These are phyloP conservation scores for Ramazzottius varieornatus DNA, from an alignment of 2,888 invertebrate species.

Conservation along the genomic window DNA sequence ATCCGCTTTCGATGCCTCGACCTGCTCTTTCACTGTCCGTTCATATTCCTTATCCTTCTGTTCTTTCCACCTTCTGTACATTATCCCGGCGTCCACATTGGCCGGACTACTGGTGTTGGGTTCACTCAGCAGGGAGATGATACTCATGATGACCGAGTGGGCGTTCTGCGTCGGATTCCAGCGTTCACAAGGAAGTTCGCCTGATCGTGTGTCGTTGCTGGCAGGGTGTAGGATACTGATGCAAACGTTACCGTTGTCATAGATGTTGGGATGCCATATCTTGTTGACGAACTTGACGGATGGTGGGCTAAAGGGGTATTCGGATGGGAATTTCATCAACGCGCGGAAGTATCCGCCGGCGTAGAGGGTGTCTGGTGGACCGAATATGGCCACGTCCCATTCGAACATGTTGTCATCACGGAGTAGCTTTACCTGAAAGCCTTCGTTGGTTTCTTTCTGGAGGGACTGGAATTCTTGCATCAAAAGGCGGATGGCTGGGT, in stretches of 20 bases:
- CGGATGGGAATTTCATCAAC: constrained; percentile 88
- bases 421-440: constrained; percentile 77
- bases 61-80: neutral
- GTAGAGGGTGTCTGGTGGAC: constrained; percentile 90
- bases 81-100: neutral
- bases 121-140: constrained; percentile 29
- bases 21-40: constrained; percentile 38
- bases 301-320: constrained; percentile 97
- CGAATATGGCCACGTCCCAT: constrained; percentile 99
- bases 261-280: constrained; percentile 99
- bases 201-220: constrained; percentile 94
- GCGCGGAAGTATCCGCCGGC: constrained; percentile 96
- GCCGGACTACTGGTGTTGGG: constrained; percentile 27
- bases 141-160: constrained; percentile 25
- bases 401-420: constrained; percentile 95
- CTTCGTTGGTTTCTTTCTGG: constrained; percentile 88
- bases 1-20: constrained; percentile 69
- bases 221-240: constrained; percentile 98
- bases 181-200: constrained; percentile 90
- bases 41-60: neutral
- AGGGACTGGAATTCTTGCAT: constrained; percentile 66
- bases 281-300: constrained; percentile 88
- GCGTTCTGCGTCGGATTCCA: constrained; percentile 99
- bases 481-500: constrained; percentile 14
- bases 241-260: constrained; percentile 98